Evolutionary conservation across 2,797 vertebrate genomes (phyloP).

Genomic region (Anguilla obscura): DNA sequence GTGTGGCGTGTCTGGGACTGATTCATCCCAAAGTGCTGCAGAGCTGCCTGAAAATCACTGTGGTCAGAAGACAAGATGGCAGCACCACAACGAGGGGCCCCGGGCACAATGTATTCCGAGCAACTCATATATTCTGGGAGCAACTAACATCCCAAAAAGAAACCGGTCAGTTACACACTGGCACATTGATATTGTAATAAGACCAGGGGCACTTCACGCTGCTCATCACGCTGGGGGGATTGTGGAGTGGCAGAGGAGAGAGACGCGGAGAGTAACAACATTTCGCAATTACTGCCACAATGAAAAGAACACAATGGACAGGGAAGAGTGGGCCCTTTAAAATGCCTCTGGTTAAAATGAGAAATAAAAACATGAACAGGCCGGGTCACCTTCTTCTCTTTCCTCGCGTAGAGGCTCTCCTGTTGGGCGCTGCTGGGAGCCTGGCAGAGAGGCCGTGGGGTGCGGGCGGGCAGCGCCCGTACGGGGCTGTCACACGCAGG

Average conservation of each 20-base stretch:
- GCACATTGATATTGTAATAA: neutral
- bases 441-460: neutral
- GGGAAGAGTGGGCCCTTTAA: neutral
- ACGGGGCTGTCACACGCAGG: conserved; percentile 9
- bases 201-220: neutral
- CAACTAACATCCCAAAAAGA: neutral
- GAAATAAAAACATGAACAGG: neutral
- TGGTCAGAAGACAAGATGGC: neutral
- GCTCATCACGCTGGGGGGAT: neutral
- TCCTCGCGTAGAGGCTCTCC: neutral
- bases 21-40: conserved; percentile 1
- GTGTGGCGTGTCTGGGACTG: neutral
- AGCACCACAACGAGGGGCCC: neutral
- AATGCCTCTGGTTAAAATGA: neutral
- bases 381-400: neutral
- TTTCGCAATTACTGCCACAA: neutral
- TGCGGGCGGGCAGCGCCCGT: neutral
- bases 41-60: neutral
- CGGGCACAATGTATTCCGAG: neutral
- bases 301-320: conserved; percentile 2
- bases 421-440: neutral
- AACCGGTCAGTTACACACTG: neutral
- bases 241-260: neutral
- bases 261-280: neutral
- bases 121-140: neutral